Conservation (phyloP, 2,797 vertebrate genomes). For the Neopelma chrysocephalum region DNA sequence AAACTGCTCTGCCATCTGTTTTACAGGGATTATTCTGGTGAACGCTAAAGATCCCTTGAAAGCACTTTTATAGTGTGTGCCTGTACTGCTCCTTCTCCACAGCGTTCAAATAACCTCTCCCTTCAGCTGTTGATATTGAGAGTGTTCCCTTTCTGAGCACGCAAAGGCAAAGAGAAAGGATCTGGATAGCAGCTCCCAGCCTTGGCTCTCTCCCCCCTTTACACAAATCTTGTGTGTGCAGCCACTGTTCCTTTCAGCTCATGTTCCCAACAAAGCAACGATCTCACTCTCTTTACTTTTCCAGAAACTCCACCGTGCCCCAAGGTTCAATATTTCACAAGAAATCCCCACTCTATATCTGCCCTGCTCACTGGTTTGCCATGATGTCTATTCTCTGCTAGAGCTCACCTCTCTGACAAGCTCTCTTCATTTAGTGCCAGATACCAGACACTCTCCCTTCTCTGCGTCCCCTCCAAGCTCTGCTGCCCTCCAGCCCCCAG, state of each 20-base stretch:
- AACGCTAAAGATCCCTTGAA: constrained; percentile 12
- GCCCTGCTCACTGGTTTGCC: neutral
- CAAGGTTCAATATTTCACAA: neutral
- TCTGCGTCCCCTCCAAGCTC: neutral
- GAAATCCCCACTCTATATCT: neutral
- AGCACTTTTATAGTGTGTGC: constrained; percentile 3
- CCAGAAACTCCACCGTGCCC: neutral
- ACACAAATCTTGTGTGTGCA: accelerated
- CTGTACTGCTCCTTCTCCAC: neutral
- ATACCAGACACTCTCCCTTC: neutral
- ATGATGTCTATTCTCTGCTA: neutral
- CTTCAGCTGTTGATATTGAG: neutral
- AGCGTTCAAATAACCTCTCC: neutral
- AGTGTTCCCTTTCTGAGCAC: neutral
- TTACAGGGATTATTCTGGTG: constrained; percentile 28
- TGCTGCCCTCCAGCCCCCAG: neutral
- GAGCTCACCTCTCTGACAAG: neutral
- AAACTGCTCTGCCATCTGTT: constrained; percentile 55
- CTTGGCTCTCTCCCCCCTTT: neutral
- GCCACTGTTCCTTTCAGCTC: neutral
- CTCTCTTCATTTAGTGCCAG: neutral
- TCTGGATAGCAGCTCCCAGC: neutral
- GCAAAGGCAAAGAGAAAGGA: neutral
- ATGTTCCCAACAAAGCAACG: neutral
- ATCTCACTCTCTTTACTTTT: neutral